Conservation (phyloP, 2,113 vertebrate species). For the Oncorhynchus masou region DNA sequence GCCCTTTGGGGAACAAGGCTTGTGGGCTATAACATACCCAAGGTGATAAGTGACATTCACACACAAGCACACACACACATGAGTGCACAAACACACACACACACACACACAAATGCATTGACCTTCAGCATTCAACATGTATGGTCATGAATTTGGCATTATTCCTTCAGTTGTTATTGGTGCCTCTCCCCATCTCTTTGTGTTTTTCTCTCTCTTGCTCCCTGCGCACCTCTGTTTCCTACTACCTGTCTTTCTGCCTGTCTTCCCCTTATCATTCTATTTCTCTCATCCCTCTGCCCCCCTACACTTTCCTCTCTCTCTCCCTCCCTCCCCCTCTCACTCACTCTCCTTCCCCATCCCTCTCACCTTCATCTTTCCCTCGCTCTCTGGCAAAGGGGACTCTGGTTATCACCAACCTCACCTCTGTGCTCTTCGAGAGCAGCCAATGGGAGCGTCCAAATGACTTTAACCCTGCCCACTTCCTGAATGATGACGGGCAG, state of each 20-base stretch:
- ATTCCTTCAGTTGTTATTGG: constrained; percentile 35
- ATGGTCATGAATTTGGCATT: constrained; percentile 16
- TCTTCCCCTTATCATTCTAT: too few relatives aligned
- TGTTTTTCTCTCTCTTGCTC: neutral
- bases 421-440: constrained; percentile 72
- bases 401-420: constrained; percentile 63
- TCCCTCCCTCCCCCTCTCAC: too few relatives aligned
- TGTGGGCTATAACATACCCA: too few relatives aligned
- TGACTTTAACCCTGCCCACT: constrained; percentile 70
- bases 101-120: constrained; percentile 1
- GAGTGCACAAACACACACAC: neutral
- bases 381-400: neutral
- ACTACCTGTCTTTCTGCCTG: too few relatives aligned
- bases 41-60: too few relatives aligned
- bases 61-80: neutral
- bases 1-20: too few relatives aligned
- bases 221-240: neutral
- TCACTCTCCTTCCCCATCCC: too few relatives aligned
- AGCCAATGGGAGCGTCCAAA: constrained; percentile 70
- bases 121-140: constrained; percentile 33
- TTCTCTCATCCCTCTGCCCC: neutral
- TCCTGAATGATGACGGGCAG: constrained; percentile 64
- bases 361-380: neutral
- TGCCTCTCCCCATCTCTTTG: neutral
- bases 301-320: neutral